Evolutionary conservation across 1,140 invertebrate species (phyloP).

Genomic region (Phthorimaea operculella): DNA sequence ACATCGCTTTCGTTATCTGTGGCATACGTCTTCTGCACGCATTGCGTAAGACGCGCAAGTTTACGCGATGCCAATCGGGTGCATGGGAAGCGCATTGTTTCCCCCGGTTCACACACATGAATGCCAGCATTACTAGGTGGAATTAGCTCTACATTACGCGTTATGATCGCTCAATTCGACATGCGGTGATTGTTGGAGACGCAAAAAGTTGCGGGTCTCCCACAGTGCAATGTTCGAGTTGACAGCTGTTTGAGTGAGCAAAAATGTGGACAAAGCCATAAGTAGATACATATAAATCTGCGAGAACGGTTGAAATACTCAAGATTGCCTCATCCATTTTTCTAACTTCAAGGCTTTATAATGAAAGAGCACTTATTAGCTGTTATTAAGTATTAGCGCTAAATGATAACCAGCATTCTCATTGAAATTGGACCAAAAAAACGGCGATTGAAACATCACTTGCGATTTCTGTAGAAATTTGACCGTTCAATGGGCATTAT

Average conservation of each 20-base stretch:
- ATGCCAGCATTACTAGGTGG: constrained; percentile 29
- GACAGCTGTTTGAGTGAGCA: neutral
- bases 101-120: constrained; percentile 57
- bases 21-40: constrained; percentile 44
- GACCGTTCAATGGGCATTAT: constrained; percentile 36
- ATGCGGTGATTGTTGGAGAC: constrained; percentile 8
- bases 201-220: neutral
- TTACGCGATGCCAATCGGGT: constrained; percentile 55
- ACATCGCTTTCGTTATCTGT: constrained; percentile 49
- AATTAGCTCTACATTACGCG: constrained; percentile 28
- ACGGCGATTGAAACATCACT: constrained; percentile 34
- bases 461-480: constrained; percentile 42
- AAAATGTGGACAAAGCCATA: constrained; percentile 1
- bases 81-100: constrained; percentile 59
- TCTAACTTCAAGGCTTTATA: too few relatives aligned
- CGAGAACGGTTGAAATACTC: too few relatives aligned
- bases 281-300: neutral
- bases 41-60: constrained; percentile 47
- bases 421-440: constrained; percentile 5
- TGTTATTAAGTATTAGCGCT: too few relatives aligned
- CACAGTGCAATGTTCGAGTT: neutral
- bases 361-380: too few relatives aligned
- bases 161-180: constrained; percentile 36
- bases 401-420: neutral
- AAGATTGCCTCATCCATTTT: too few relatives aligned